Base-by-base conservation (phyloP, 2,113 vertebrate genomes). In the Chionodraco myersi region DNA sequence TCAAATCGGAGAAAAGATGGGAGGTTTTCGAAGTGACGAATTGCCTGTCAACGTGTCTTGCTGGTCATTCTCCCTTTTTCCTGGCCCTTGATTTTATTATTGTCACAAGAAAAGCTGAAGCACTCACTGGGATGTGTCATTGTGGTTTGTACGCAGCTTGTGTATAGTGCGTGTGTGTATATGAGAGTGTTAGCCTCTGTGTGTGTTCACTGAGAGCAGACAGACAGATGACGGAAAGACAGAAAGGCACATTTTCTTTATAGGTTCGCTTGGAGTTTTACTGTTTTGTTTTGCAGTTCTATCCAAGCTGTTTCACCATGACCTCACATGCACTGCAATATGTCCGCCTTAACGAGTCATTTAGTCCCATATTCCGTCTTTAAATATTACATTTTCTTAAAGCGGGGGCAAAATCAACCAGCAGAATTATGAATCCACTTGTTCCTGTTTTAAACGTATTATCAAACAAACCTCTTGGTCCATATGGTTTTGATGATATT, bases 201-300 rank as follows among this genome's bases (percentile, higher is more conserved):
- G 48, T 79, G 65, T 68, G 80, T 85, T 49, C 59, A 59, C 12
- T 49, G 76, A 75, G 77, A 60, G 76, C 71, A 73, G 75, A 79
- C 82, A 72, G 58, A 72, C 77, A 44, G 59, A 81, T 72, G 82
- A 83, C 80, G 81, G 54, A 85, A 77, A 86, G 71, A 70, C 79
- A 85, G 59, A 63, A 71, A 77, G 58, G 65, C 68, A 72, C 77
- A 26, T 86, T 80, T 88, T 77, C 81, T 92, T 90, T 90, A 89
- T 79, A 78, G 85, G 71, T 75, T 79, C 7, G 36, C 81, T 82
- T 53, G 1, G 61, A 83, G 71, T 88, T 91, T 92, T 79, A 91
- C 80, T 56, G 89, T 88, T 89, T 83, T 93, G 86, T 91, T 93
- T 91, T 6, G 4, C 48, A 80, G 81, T 81, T 82, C 80, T 63